These are phyloP conservation scores for Platygyra sinensis DNA, from an alignment of 64 coral and sea anemone species.

Conservation along the genomic window DNA sequence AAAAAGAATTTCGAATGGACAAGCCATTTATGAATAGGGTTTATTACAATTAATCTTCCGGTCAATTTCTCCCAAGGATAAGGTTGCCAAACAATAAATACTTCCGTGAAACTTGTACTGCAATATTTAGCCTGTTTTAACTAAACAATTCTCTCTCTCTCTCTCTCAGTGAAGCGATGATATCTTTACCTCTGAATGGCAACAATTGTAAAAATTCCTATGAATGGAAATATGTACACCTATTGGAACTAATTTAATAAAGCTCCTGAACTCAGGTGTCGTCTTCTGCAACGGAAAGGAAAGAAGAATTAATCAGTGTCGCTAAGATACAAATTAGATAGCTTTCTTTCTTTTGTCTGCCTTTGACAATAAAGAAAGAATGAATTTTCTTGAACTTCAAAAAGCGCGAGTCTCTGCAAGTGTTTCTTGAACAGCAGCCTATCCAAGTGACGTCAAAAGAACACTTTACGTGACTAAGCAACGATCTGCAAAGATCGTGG, in stretches of 20 bases:
- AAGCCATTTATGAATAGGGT: too few relatives aligned
- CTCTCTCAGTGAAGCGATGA: background rate
- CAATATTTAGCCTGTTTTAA: background rate
- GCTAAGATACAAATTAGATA: too few relatives aligned
- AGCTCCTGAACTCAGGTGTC: background rate
- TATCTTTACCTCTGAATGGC: background rate
- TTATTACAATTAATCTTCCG: background rate
- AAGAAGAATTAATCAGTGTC: background rate
- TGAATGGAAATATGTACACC: constrained; percentile 13
- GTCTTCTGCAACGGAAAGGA: background rate
- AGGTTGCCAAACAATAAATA: constrained; percentile 14
- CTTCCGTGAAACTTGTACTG: background rate
- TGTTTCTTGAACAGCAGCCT: too few relatives aligned
- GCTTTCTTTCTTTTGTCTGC: too few relatives aligned
- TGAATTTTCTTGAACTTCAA: too few relatives aligned
- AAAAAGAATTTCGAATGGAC: too few relatives aligned
- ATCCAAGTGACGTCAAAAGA: too few relatives aligned
- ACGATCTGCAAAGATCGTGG: too few relatives aligned
- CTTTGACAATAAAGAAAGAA: too few relatives aligned
- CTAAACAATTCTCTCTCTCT: background rate
- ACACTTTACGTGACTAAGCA: too few relatives aligned
- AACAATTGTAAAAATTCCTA: constrained; percentile 31
- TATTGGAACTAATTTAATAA: background rate
- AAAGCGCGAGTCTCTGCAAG: too few relatives aligned
- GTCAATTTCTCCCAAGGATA: background rate